Evolutionary conservation across 1,140 invertebrate species (phyloP).

Genomic region (Coelopa frigida): DNA sequence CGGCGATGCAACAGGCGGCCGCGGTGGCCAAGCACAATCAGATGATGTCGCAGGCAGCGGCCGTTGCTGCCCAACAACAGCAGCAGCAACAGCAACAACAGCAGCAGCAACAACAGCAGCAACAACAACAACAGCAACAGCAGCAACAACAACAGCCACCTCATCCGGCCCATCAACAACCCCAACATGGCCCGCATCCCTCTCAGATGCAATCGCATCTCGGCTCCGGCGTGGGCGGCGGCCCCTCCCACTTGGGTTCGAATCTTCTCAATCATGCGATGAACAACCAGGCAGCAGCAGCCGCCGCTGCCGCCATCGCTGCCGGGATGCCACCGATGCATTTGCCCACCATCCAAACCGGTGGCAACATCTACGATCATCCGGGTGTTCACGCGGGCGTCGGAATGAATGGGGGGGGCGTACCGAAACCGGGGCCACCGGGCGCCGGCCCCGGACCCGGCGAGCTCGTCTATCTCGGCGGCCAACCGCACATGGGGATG

Average conservation of each 20-base stretch:
- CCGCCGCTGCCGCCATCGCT: conserved; percentile 20
- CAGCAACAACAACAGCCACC: conserved; percentile 28
- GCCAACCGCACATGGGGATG: conserved; percentile 32
- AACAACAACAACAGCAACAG: conserved; percentile 25
- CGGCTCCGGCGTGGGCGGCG: neutral
- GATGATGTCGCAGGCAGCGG: conserved; percentile 41
- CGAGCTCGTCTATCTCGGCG: conserved; percentile 38
- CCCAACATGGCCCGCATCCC: conserved; percentile 17
- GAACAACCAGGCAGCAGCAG: conserved; percentile 29
- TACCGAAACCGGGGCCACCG: conserved; percentile 28
- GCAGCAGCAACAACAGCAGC: conserved; percentile 22
- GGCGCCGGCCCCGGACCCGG: conserved; percentile 26
- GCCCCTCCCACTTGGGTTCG: conserved; percentile 33
- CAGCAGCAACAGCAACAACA: conserved; percentile 34
- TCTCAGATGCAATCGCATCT: conserved; percentile 21
- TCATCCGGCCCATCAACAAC: conserved; percentile 18
- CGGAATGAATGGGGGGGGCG: conserved; percentile 31
- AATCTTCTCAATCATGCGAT: conserved; percentile 38
- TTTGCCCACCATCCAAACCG: conserved; percentile 32
- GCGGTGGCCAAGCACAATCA: conserved; percentile 41
- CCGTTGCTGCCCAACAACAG: conserved; percentile 24
- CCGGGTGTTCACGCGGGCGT: conserved; percentile 35
- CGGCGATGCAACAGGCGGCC: conserved; percentile 39
- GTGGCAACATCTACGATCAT: conserved; percentile 31
- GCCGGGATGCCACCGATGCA: conserved; percentile 26